Conservation (phyloP, 2,797 vertebrate species). For the Myoxocephalus aenaeus region DNA sequence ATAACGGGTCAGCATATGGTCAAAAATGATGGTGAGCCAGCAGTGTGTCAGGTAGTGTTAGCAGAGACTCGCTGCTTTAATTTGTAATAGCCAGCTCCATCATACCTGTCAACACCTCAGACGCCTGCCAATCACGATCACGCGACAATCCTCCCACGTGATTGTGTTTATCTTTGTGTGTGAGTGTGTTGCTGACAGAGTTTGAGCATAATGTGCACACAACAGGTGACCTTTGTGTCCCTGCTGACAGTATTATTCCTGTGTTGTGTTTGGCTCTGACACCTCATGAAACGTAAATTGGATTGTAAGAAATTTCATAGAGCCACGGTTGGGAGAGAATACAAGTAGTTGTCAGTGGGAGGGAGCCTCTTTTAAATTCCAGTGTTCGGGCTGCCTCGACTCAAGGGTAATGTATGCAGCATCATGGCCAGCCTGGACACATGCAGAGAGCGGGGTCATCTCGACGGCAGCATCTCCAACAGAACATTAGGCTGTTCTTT, state of each 20-base stretch:
- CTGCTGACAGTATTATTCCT: constrained; percentile 64
- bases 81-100: constrained; percentile 51
- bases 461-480: constrained; percentile 64
- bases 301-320: constrained; percentile 72
- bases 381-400: constrained; percentile 62
- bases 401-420: constrained; percentile 83
- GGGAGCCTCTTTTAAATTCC: constrained; percentile 75
- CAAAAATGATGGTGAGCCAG: constrained; percentile 56
- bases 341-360: constrained; percentile 59
- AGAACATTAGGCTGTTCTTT: constrained; percentile 66
- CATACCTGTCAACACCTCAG: constrained; percentile 60
- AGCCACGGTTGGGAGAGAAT: constrained; percentile 50
- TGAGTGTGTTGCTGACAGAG: constrained; percentile 22
- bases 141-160: constrained; percentile 14
- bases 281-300: constrained; percentile 74
- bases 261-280: constrained; percentile 64
- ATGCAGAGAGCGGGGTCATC: constrained; percentile 76
- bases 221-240: constrained; percentile 64
- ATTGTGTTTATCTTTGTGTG: constrained; percentile 36
- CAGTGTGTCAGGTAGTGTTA: constrained; percentile 58
- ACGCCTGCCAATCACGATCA: constrained; percentile 67
- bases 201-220: constrained; percentile 45
- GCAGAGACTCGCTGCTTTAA: constrained; percentile 33
- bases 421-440: constrained; percentile 74
- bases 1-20: constrained; percentile 63